Evolutionary conservation across 2,113 vertebrate genomes (phyloP).

Genomic region (Ceyx margarethae): DNA sequence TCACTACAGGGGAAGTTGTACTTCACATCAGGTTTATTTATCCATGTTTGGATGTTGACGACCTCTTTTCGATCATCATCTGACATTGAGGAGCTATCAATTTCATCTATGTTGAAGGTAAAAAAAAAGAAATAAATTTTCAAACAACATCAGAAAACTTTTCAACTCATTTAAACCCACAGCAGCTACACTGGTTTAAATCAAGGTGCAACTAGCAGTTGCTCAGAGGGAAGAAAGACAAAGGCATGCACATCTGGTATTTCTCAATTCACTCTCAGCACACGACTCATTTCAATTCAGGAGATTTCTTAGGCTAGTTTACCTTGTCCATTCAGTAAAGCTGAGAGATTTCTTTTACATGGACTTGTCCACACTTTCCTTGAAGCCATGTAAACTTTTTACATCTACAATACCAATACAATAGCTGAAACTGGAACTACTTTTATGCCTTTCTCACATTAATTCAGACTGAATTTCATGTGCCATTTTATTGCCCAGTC

Average conservation of each 20-base stretch:
- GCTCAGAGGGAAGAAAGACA: not conserved
- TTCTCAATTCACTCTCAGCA: not conserved
- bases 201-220: not conserved
- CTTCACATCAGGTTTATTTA: conserved; percentile 96
- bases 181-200: not conserved
- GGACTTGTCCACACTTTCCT: not conserved
- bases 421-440: not conserved
- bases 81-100: conserved; percentile 96
- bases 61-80: conserved; percentile 97
- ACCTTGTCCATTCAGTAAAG: not conserved
- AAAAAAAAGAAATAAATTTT: conserved; percentile 15
- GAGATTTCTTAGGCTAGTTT: not conserved
- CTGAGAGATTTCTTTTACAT: not conserved
- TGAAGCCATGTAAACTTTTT: not conserved
- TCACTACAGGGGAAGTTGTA: conserved; percentile 94
- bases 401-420: not conserved
- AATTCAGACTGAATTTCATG: not conserved
- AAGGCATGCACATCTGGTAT: not conserved
- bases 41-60: conserved; percentile 97
- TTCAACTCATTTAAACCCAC: not conserved
- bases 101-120: conserved; percentile 84
- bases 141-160: not conserved
- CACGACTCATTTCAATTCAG: not conserved
- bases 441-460: not conserved
- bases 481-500: not conserved